phyloP scores from a whole-genome alignment of 2,797 vertebrate genomes.

The Agapornis canus region DNA sequence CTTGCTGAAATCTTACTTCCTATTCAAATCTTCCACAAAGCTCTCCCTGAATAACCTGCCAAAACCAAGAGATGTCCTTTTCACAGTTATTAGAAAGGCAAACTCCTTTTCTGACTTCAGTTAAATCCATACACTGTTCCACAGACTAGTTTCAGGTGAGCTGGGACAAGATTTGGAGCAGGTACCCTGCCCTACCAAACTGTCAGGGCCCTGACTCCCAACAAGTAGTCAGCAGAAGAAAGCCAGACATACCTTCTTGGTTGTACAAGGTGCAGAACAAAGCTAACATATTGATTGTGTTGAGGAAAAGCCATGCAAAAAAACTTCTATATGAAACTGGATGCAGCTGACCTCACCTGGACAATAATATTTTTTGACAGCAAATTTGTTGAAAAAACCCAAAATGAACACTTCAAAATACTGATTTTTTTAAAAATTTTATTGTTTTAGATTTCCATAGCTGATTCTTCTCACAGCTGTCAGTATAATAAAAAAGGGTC shows the following conservation, averaged over 20 bases:
- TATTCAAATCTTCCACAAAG: conserved; percentile 29
- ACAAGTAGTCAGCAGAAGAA: fast-evolving
- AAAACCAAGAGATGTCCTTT: neutral
- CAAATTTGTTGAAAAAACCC: neutral
- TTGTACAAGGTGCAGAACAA: fast-evolving
- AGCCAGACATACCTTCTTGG: neutral
- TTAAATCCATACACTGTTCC: neutral
- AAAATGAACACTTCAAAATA: neutral
- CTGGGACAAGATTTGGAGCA: neutral
- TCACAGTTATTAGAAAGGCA: neutral
- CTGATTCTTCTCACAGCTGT: neutral
- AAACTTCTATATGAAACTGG: neutral
- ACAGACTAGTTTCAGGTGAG: neutral
- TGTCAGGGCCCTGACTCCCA: fast-evolving
- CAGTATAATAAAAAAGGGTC: neutral
- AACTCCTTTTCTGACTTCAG: neutral
- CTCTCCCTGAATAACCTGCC: neutral
- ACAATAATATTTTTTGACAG: neutral
- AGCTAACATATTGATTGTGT: neutral
- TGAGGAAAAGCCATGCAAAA: neutral
- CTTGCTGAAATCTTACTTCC: neutral
- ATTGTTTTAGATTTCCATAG: neutral
- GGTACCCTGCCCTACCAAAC: neutral
- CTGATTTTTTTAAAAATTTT: neutral
- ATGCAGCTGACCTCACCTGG: neutral